Conservation (phyloP, 2,113 vertebrate genomes). For the Vireo altiloquus region DNA sequence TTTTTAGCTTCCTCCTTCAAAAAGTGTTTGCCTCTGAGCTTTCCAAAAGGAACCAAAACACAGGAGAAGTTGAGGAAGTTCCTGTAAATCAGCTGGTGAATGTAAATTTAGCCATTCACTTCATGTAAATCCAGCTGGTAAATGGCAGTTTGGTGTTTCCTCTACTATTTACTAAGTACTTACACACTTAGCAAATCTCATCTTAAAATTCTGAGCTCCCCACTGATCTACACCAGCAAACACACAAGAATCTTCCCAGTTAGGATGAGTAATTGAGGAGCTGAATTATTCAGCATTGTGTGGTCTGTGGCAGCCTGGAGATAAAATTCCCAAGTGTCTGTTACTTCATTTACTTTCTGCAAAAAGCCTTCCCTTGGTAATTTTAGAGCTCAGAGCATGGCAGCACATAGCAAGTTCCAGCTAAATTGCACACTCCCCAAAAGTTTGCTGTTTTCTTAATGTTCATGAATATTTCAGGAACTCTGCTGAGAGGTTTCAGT, state of each 20-base stretch:
- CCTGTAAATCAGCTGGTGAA: background rate
- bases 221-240: background rate
- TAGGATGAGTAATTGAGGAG: background rate
- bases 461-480: conserved; percentile 46
- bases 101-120: background rate
- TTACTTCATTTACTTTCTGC: background rate
- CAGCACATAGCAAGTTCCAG: background rate
- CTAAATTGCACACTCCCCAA: background rate
- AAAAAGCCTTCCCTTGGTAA: background rate
- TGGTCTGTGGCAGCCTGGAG: background rate
- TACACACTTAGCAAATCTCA: background rate
- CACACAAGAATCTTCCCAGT: background rate
- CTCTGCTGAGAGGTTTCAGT: background rate
- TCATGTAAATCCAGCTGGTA: background rate
- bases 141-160: background rate
- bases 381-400: background rate
- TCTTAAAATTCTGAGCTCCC: background rate
- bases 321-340: background rate
- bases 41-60: background rate
- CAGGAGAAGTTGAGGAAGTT: background rate
- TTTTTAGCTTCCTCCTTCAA: background rate
- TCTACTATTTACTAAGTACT: background rate
- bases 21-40: background rate
- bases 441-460: background rate
- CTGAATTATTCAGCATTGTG: background rate